Conservation (phyloP, 2,888 invertebrate genomes). For the Aphelenchoides bicaudatus region DNA sequence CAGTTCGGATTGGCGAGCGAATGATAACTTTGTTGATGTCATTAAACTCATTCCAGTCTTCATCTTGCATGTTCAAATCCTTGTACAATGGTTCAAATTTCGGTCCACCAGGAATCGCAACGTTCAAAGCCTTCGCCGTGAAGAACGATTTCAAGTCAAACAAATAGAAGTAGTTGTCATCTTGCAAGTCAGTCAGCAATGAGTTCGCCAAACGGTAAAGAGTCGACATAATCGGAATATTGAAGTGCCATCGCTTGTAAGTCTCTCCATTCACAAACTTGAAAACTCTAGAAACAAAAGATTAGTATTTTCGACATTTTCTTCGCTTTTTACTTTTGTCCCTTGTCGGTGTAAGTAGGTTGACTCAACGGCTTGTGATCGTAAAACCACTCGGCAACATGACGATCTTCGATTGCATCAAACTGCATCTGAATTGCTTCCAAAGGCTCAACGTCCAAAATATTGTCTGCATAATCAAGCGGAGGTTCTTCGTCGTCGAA, state of each 20-base stretch:
- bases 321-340: conserved; percentile 12
- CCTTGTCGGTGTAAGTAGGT: conserved; percentile 69
- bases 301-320: neutral
- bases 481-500: conserved; percentile 99
- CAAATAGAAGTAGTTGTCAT: conserved; percentile 96
- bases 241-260: conserved; percentile 91
- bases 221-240: conserved; percentile 93
- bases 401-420: conserved; percentile 77
- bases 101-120: conserved; percentile 98
- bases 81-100: conserved; percentile 99
- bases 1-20: conserved; percentile 93
- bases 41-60: conserved; percentile 99
- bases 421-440: conserved; percentile 93
- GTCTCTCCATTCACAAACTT: conserved; percentile 90
- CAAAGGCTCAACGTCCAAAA: conserved; percentile 94
- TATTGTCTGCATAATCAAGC: conserved; percentile 96
- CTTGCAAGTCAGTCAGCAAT: conserved; percentile 84
- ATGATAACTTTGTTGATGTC: conserved; percentile 99
- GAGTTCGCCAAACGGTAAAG: conserved; percentile 95
- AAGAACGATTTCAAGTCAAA: conserved; percentile 99
- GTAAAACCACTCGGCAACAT: conserved; percentile 90
- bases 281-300: conserved; percentile 24
- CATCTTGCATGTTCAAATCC: conserved; percentile 92
- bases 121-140: conserved; percentile 96
- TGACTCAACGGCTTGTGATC: conserved; percentile 93